Evolutionary conservation across 1,140 invertebrate species (phyloP).

Genomic region (Zaprionus africanus): DNA sequence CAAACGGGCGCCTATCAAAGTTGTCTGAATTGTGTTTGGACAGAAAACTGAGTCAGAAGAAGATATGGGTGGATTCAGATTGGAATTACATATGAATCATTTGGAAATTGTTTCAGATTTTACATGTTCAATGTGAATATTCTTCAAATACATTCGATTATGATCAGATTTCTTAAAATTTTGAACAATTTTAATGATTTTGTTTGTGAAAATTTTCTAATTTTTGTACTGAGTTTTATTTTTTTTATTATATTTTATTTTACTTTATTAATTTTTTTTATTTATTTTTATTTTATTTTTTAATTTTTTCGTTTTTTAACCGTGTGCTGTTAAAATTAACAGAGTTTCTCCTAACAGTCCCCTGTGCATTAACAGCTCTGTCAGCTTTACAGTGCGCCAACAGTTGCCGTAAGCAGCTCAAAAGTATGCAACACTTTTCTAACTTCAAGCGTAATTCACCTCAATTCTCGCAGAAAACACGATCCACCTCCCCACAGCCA

Average conservation of each 20-base stretch:
- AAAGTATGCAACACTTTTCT: conserved; percentile 23
- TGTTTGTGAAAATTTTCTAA: not conserved
- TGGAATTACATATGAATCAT: not conserved
- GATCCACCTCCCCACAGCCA: not conserved
- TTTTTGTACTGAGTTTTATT: not conserved
- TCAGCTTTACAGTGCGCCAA: not conserved
- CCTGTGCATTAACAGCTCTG: conserved; percentile 10
- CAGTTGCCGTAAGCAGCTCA: not conserved
- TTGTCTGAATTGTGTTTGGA: not conserved
- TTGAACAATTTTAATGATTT: not conserved
- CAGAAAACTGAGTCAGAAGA: not conserved
- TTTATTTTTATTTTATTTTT: too few species aligned
- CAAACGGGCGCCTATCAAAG: conserved; percentile 4
- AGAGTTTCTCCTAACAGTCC: too few species aligned
- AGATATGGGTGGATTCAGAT: not conserved
- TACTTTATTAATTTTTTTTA: too few species aligned
- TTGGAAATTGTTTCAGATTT: too few species aligned
- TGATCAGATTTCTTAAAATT: not conserved
- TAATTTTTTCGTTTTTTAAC: too few species aligned
- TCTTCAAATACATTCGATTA: not conserved
- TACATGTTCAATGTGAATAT: not conserved
- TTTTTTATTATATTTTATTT: too few species aligned
- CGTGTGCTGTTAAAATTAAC: not conserved
- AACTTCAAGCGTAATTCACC: not conserved
- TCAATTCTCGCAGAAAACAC: not conserved